Evolutionary conservation across 2,888 invertebrate genomes (phyloP).

Genomic region (Onthophagus sagittarius): DNA sequence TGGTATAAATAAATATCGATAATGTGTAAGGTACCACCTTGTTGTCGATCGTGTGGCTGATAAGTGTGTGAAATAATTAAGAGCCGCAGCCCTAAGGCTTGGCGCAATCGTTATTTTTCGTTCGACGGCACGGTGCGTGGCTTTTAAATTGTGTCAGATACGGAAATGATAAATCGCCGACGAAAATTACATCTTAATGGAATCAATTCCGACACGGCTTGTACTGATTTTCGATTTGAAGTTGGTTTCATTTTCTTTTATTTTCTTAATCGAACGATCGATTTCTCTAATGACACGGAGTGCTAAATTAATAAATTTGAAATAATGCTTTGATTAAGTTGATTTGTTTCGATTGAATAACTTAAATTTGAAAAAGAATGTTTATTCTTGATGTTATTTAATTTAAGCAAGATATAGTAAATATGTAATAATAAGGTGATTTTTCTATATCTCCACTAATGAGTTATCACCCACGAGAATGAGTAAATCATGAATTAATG

Average conservation of each 20-base stretch:
- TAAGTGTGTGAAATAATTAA: constrained; percentile 9
- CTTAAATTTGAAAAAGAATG: too few species aligned
- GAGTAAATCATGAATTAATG: too few species aligned
- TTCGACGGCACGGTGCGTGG: neutral
- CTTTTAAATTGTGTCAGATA: constrained; percentile 9
- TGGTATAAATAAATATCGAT: constrained; percentile 7
- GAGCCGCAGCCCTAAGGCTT: neutral
- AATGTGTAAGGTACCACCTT: constrained; percentile 8
- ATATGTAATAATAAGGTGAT: too few species aligned
- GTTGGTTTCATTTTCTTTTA: neutral
- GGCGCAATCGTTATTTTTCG: neutral
- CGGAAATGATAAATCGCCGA: constrained; percentile 3
- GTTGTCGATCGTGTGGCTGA: neutral
- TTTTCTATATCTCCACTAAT: too few species aligned
- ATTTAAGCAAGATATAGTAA: too few species aligned
- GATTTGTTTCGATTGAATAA: neutral
- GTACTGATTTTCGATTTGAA: neutral
- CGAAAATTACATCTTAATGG: constrained; percentile 7
- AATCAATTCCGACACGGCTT: neutral
- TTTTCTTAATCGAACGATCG: neutral
- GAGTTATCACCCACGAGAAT: too few species aligned
- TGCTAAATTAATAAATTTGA: neutral
- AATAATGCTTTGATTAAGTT: neutral
- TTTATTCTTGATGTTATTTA: too few species aligned
- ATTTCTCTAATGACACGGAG: neutral